These are phyloP conservation scores for Lithophane leautieri DNA, from an alignment of 2,888 invertebrate genomes.

Conservation along the genomic window DNA sequence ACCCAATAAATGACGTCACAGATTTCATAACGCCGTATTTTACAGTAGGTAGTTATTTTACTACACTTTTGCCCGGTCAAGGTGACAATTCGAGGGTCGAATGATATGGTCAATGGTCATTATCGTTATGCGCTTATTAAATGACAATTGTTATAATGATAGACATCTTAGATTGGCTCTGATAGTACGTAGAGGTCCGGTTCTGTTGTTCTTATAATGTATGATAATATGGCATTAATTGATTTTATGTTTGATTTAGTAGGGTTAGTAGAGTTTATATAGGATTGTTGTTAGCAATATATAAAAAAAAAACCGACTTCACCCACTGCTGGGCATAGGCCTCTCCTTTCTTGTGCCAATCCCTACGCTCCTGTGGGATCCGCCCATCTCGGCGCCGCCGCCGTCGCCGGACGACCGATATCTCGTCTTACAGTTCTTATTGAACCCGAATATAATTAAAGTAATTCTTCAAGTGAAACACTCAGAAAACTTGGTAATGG, in stretches of 20 bases:
- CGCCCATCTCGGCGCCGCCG: too few relatives aligned
- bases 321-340: too few relatives aligned
- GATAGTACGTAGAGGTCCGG: conserved; percentile 24
- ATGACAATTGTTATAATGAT: conserved; percentile 56
- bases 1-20: conserved; percentile 37
- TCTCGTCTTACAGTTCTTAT: too few relatives aligned
- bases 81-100: conserved; percentile 54
- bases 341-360: too few relatives aligned
- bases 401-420: too few relatives aligned
- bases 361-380: too few relatives aligned
- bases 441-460: background rate
- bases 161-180: conserved; percentile 45
- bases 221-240: background rate
- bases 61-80: conserved; percentile 62
- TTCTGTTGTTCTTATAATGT: conserved; percentile 9
- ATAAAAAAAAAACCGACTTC: background rate
- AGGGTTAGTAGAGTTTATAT: too few relatives aligned
- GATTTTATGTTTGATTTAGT: background rate
- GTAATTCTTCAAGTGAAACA: background rate
- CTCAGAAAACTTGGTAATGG: background rate
- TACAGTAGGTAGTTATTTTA: conserved; percentile 42
- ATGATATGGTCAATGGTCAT: conserved; percentile 50
- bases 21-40: conserved; percentile 46
- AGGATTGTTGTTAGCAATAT: background rate
- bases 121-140: conserved; percentile 54